A percentile compares a stretch with the other conserved stretches of the same genome.
Conservation (phyloP, 2,888 invertebrate species). For the Actias luna region DNA sequence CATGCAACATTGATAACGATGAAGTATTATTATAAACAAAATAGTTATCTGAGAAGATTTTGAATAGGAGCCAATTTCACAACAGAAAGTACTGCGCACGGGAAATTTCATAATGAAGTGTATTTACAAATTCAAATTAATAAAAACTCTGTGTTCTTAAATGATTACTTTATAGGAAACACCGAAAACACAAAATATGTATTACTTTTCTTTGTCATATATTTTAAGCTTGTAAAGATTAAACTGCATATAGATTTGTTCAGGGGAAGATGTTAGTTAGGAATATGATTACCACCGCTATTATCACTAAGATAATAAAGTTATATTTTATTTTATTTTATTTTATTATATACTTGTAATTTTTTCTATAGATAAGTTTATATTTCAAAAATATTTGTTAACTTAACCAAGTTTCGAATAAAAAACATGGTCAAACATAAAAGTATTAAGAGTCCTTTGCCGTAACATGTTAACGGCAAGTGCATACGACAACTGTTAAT, state of each 20-base stretch:
- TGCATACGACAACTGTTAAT: too few relatives aligned
- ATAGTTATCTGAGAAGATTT: conserved; percentile 30
- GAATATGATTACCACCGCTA: too few relatives aligned
- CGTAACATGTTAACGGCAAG: too few relatives aligned
- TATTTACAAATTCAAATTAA: conserved; percentile 15
- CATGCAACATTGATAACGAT: conserved; percentile 55
- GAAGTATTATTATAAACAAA: conserved; percentile 23
- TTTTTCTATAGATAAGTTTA: too few relatives aligned
- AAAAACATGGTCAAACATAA: too few relatives aligned
- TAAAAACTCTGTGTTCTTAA: not conserved
- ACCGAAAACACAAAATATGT: not conserved
- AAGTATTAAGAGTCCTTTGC: too few relatives aligned
- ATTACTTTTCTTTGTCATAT: not conserved
- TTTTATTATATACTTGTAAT: too few relatives aligned
- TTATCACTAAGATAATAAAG: too few relatives aligned
- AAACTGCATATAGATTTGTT: not conserved
- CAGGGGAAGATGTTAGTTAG: not conserved
- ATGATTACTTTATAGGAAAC: not conserved
- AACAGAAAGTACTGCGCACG: conserved; percentile 27
- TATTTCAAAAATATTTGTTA: too few relatives aligned
- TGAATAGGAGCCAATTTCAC: conserved; percentile 38
- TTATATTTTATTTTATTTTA: too few relatives aligned
- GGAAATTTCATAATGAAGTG: conserved; percentile 15
- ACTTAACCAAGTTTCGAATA: too few relatives aligned
- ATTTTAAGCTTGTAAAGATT: not conserved